These are phyloP conservation scores for Andrena minutula DNA, from an alignment of 2,888 invertebrate species.

Conservation along the genomic window DNA sequence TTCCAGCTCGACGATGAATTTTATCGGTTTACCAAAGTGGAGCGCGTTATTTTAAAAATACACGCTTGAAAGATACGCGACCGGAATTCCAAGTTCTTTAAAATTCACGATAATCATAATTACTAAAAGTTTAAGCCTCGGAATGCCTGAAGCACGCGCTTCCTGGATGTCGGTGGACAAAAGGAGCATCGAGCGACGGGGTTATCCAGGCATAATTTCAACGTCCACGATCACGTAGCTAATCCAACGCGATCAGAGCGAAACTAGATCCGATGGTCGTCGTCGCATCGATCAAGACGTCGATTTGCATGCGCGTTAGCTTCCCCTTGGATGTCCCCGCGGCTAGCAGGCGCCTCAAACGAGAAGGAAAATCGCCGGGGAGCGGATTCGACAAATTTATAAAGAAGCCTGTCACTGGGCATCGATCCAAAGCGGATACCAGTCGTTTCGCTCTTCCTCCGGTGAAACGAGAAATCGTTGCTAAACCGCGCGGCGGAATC, in stretches of 20 bases:
- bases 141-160: slow-evolving; percentile 20
- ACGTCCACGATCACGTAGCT: slow-evolving; percentile 47
- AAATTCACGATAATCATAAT: no score
- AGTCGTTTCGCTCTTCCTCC: neutral
- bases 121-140: neutral
- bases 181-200: slow-evolving; percentile 15
- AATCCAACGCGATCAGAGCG: slow-evolving; percentile 57
- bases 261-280: slow-evolving; percentile 60
- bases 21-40: no score
- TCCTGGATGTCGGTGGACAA: slow-evolving; percentile 36
- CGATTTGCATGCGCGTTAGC: slow-evolving; percentile 60
- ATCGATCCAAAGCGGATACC: neutral
- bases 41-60: no score
- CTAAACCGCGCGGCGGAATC: slow-evolving; percentile 3
- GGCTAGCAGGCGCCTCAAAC: slow-evolving; percentile 4
- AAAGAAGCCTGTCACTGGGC: neutral
- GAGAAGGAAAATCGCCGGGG: slow-evolving; percentile 9
- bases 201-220: slow-evolving; percentile 52
- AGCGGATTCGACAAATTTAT: neutral
- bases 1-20: neutral
- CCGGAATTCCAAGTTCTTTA: no score
- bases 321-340: slow-evolving; percentile 11
- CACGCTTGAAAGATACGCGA: no score
- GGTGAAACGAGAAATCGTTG: neutral
- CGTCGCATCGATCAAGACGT: slow-evolving; percentile 63